Evolutionary conservation across 2,113 vertebrate species (phyloP).

Genomic region (Channa argus): DNA sequence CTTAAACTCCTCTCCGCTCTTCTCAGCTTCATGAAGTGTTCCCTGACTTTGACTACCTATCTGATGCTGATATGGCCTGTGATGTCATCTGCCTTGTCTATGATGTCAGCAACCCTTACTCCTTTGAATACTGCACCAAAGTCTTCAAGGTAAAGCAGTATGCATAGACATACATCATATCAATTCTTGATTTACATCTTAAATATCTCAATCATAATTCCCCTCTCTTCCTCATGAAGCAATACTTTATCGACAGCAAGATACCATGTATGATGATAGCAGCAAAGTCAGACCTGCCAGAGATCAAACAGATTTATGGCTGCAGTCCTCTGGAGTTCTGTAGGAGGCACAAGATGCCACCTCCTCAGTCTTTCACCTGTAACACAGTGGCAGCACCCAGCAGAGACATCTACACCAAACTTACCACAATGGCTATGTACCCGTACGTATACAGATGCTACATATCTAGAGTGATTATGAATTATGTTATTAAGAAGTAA

Average conservation of each 20-base stretch:
- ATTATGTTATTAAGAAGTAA: neutral
- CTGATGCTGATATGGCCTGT: constrained; percentile 90
- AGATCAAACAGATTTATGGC: constrained; percentile 90
- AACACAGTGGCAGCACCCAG: constrained; percentile 87
- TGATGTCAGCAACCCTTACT: constrained; percentile 93
- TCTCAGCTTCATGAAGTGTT: constrained; percentile 91
- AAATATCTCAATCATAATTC: accelerated
- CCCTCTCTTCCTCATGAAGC: constrained; percentile 76
- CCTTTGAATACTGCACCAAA: constrained; percentile 95
- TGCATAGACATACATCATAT: too few relatives aligned
- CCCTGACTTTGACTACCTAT: constrained; percentile 91
- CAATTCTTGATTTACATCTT: too few relatives aligned
- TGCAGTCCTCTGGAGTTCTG: constrained; percentile 95
- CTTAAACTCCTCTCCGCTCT: neutral
- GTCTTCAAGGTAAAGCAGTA: constrained; percentile 90
- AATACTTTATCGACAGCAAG: constrained; percentile 96
- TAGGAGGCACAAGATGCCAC: constrained; percentile 96
- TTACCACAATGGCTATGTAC: constrained; percentile 97
- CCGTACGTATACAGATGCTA: constrained; percentile 88
- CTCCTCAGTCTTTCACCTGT: constrained; percentile 95
- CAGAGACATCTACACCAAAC: constrained; percentile 95
- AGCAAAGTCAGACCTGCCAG: constrained; percentile 94
- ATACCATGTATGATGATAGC: constrained; percentile 94
- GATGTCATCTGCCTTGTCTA: constrained; percentile 95
- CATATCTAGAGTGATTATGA: neutral